Conservation (phyloP, 2,888 invertebrate genomes). For the Melikaiella ostensackeni region DNA sequence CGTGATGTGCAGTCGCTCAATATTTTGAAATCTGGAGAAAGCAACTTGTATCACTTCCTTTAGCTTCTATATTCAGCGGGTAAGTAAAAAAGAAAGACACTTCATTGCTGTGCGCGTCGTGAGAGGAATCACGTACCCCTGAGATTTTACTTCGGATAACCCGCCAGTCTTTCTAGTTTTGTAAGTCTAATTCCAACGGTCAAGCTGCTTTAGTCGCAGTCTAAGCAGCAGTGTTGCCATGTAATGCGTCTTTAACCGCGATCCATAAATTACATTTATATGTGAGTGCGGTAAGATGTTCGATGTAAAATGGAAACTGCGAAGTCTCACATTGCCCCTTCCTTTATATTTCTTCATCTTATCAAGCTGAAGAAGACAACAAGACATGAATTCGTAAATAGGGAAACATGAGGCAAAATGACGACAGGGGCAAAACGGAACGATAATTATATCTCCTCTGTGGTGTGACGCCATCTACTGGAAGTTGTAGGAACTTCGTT, state of each 20-base stretch:
- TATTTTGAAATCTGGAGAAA: too few relatives aligned
- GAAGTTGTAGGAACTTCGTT: too few relatives aligned
- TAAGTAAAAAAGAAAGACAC: not conserved
- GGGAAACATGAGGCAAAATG: too few relatives aligned
- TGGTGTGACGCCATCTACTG: too few relatives aligned
- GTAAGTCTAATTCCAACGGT: conserved; percentile 6
- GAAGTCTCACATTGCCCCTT: not conserved
- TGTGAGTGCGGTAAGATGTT: conserved; percentile 34
- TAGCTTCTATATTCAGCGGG: not conserved
- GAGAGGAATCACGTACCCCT: conserved; percentile 3
- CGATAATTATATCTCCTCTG: too few relatives aligned
- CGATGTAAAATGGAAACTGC: conserved; percentile 37
- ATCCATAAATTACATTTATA: conserved; percentile 59
- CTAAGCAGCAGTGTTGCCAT: conserved; percentile 35
- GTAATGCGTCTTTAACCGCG: conserved; percentile 58
- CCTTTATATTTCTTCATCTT: conserved; percentile 38
- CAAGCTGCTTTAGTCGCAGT: conserved; percentile 16
- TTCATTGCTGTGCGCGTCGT: not conserved
- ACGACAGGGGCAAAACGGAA: too few relatives aligned
- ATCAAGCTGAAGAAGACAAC: too few relatives aligned
- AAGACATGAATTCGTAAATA: conserved; percentile 24
- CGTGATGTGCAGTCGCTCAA: too few relatives aligned
- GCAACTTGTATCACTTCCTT: not conserved
- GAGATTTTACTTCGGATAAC: conserved; percentile 22
- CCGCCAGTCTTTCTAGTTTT: not conserved